Evolutionary conservation across 2,888 invertebrate genomes (phyloP), one percentile per base, ranked within the genome.

Genomic region (Ophion slaviceki): DNA sequence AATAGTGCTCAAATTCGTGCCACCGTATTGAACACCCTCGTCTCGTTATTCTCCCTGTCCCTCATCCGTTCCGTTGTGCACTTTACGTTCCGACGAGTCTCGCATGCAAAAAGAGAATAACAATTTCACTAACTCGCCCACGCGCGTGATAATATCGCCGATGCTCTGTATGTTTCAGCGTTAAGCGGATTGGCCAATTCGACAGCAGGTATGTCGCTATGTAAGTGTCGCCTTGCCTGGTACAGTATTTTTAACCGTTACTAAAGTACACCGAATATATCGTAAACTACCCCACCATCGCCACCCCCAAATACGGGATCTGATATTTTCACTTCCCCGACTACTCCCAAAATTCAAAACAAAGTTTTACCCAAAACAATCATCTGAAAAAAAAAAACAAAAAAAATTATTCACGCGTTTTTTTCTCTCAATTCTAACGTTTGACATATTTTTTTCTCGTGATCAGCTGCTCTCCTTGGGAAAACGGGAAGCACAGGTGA

Each of bases 141-240:
- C 78, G 84, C 82, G 90, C 89, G 90, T 89, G 89, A 88, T 91
- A 90, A 91, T 90, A 89, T 87, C 90, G 90, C 85, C 88, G 86
- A 62, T 89, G 90, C 90, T 89, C 87, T 88, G 77, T 93, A 91
- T 94, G 93, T 94, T 94, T 91, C 94, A 95, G 95, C 95, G 89
- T 92, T 95, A 91, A 94, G 94, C 90, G 94, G 94, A 91, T 93
- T 95, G 92, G 94, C 94, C 90, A 94, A 94, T 91, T 94, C 94
- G 86, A 93, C 94, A 91, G 94, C 94, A 94, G 94, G 94, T 94
- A 94, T 94, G 94, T 94, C 94, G 92, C 92, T 93, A 93, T 94
- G 94, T 94, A 94, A 92, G 94, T 94, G 93, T 94, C 94, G 90
- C 91, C 92, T 93, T 93, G 93, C 93, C 93, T 93, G 93, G 93